phyloP scores from a whole-genome alignment of 2,888 invertebrate species.

The Lasioglossum oenotherae region DNA sequence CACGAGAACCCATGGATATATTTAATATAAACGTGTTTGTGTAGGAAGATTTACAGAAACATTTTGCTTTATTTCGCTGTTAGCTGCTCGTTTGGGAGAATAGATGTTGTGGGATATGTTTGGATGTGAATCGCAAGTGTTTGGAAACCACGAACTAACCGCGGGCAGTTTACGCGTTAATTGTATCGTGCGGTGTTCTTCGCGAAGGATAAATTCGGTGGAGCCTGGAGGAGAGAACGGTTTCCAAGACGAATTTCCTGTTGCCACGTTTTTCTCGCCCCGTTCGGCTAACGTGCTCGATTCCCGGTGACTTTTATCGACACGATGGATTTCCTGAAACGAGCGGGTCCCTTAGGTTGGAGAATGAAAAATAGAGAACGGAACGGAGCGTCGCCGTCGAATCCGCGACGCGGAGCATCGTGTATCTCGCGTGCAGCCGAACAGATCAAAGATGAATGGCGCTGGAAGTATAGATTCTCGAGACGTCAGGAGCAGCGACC shows the following conservation, averaged over 20 bases:
- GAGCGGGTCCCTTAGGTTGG: slow-evolving; percentile 16
- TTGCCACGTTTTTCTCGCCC: neutral
- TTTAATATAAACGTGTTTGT: too few relatives aligned
- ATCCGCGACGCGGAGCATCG: slow-evolving; percentile 36
- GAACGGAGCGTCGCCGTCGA: slow-evolving; percentile 17
- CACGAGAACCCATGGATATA: too few relatives aligned
- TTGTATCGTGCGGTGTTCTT: neutral
- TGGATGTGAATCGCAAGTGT: neutral
- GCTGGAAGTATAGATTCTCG: slow-evolving; percentile 51
- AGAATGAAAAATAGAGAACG: slow-evolving; percentile 35
- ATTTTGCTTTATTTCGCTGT: too few relatives aligned
- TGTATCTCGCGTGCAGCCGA: slow-evolving; percentile 54
- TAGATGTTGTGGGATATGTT: neutral
- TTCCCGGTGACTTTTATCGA: slow-evolving; percentile 23
- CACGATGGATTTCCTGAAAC: slow-evolving; percentile 11
- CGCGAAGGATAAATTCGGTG: neutral
- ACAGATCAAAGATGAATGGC: slow-evolving; percentile 62
- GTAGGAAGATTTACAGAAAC: too few relatives aligned
- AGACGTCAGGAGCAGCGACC: slow-evolving; percentile 51
- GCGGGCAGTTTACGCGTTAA: neutral
- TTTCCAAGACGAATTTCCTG: slow-evolving; percentile 21
- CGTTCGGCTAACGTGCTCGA: slow-evolving; percentile 8
- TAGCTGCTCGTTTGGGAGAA: too few relatives aligned
- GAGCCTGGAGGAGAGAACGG: neutral
- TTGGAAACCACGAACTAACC: neutral